Conservation (phyloP, 2,888 invertebrate genomes). For the Apamea sordens region DNA sequence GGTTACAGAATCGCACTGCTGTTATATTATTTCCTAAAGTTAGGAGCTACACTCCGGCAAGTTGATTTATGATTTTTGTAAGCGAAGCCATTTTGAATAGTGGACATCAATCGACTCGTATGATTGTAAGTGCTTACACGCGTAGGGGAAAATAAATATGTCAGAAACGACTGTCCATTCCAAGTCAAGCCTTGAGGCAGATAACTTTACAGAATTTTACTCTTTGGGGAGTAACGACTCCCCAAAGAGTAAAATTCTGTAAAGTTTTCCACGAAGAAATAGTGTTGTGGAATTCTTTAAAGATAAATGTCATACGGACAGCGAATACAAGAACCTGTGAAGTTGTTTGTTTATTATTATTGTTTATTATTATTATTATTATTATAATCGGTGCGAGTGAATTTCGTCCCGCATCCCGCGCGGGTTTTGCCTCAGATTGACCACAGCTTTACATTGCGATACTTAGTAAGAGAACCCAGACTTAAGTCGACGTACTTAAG, state of each 20-base stretch:
- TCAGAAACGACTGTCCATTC: constrained; percentile 1
- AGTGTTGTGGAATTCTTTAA: not conserved
- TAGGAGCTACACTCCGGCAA: not conserved
- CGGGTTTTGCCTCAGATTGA: no score
- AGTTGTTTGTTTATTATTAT: no score
- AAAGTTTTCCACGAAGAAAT: no score
- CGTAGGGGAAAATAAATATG: constrained; percentile 23
- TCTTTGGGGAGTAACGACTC: constrained; percentile 10
- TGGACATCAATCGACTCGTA: not conserved
- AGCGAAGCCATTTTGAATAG: not conserved
- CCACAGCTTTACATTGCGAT: not conserved
- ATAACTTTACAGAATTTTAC: constrained; percentile 29
- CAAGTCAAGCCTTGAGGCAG: not conserved
- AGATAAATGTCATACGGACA: constrained; percentile 17
- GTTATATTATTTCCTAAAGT: not conserved
- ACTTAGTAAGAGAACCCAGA: not conserved
- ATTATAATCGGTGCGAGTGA: no score
- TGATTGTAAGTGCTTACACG: constrained; percentile 6
- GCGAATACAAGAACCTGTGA: not conserved
- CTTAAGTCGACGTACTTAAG: not conserved
- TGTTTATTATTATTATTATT: no score
- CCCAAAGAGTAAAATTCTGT: no score
- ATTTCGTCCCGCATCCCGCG: no score
- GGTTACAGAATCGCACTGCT: no score
- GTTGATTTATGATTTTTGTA: not conserved